phyloP scores from a whole-genome alignment of 1,140 invertebrate species.

The Hylaeus volcanicus region DNA sequence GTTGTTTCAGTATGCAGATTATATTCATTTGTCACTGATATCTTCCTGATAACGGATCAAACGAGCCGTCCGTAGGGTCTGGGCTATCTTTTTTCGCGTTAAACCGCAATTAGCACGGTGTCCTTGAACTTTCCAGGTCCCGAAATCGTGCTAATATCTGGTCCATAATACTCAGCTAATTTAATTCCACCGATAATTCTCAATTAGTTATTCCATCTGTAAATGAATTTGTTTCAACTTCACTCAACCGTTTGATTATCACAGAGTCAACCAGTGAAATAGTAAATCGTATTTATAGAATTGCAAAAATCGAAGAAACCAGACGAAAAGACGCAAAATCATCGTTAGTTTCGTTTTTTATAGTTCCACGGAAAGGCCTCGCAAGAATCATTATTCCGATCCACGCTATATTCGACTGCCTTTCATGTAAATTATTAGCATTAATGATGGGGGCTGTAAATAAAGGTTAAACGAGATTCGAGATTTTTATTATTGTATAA shows the following conservation, averaged over 20 bases:
- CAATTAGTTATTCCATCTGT: too few species aligned
- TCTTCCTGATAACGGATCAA: too few species aligned
- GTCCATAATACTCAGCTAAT: too few species aligned
- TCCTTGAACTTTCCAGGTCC: too few species aligned
- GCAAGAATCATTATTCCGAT: neutral
- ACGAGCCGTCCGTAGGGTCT: too few species aligned
- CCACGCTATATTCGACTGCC: neutral
- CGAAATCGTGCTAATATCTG: too few species aligned
- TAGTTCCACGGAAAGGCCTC: neutral
- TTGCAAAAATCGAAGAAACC: neutral
- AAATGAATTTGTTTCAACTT: neutral
- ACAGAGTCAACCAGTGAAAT: too few species aligned
- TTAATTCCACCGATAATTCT: too few species aligned
- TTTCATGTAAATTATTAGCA: slow-evolving; percentile 23
- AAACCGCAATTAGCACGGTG: too few species aligned
- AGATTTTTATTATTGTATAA: neutral
- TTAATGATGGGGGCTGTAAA: slow-evolving; percentile 7
- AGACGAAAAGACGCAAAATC: neutral
- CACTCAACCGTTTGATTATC: neutral
- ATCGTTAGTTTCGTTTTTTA: neutral
- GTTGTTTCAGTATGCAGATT: too few species aligned
- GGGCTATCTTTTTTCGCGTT: too few species aligned
- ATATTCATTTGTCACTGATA: too few species aligned
- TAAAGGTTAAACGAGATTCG: slow-evolving; percentile 16
- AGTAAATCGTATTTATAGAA: neutral